Base-by-base conservation (phyloP, 2,797 vertebrate genomes). In the Sylvilagus floridanus region DNA sequence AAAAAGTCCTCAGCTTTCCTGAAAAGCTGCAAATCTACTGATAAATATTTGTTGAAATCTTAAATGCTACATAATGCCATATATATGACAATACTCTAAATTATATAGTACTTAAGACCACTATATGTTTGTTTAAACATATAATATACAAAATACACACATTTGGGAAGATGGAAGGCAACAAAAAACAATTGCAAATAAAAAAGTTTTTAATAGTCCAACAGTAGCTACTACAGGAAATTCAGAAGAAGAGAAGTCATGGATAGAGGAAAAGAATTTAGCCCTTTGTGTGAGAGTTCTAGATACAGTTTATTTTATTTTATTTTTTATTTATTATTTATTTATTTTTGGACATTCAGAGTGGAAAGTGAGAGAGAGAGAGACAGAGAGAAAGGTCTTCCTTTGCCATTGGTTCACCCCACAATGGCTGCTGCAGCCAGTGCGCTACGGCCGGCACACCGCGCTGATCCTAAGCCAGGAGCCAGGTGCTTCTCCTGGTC, bases 41-140 rank as follows among this genome's bases (percentile, higher is more conserved):
- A 52, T 83, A 96, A 65, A 73, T 77, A 52, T n/a, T 79, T 54
- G 28, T 52, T 52, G 47, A 92, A 22, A 84, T 89, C 66, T 78
- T 35, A 89, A 83, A 57, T 62, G 22, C 30, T 86, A 78, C 4
- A 30, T 57, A 84, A 52, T 72, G 66, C 2, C 54, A 22, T 30
- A 93, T 17, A 69, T 16, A n/a, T 10, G 16, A 8, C 13, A 63
- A 13, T 63, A 54, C 35, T 69, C 11, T 66, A 85, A 95, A 84
- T 65, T 69, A 69, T 50, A 68, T 66, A 5, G 2, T 16, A 47
- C 73, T 73, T 60, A 84, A 93, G 66, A 91, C 1, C 12, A 32
- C 50, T 69, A 72, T 35, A 76, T 26, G 91, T 12, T 86, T 69
- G 9, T n/a, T 78, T 17, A 86, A 83, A 84, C 19, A 42, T 42